Base-by-base conservation (phyloP, 2,113 vertebrate genomes). In the Epinephelus lanceolatus region DNA sequence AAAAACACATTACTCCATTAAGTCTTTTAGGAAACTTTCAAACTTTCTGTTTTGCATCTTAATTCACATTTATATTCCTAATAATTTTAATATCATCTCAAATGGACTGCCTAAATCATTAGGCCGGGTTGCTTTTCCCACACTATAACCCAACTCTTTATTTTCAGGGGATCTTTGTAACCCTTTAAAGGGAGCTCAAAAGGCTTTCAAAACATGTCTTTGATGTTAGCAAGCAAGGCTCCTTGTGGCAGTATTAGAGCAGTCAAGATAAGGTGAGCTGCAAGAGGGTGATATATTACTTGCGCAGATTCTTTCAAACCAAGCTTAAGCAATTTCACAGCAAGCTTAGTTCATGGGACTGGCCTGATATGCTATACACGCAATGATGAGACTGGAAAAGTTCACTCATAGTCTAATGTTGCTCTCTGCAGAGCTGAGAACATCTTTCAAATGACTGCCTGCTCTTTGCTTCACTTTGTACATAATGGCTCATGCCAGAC, bases 241-340 rank as follows among this genome's bases (percentile, higher is more conserved):
- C 80, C 88, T 84, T 86, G 89, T 90, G 82, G 87, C 86, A 87
- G 89, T 53, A 86, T 84, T 80, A 87, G 62, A 90, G 62, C 91
- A 83, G 86, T 89, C 76, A 66, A 93, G 94, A 96, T 94, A 95
- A 95, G 94, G 91, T 93, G 91, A 92, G 85, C 84, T 89, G 87
- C 47, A 89, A 92, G 87, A 59, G 30, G 37, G 74, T 94, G 91
- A 95, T 95, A 92, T 94, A 95, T 87, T 91, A 90, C 94, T 93
- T 92, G 81, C 45, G 62, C 75, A 84, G 88, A 92, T 86, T 87
- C 78, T 90, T 91, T 92, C 83, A 89, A 91, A 91, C 91, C 71
- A 63, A 91, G 91, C 90, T 95, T 88, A 90, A 92, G 89, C 91
- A 92, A 94, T 94, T 95, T 94, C 93, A 89, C 88, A 95, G 89